These are phyloP conservation scores for Lysiphlebus fabarum DNA, from an alignment of 1,140 invertebrate species.

Conservation along the genomic window DNA sequence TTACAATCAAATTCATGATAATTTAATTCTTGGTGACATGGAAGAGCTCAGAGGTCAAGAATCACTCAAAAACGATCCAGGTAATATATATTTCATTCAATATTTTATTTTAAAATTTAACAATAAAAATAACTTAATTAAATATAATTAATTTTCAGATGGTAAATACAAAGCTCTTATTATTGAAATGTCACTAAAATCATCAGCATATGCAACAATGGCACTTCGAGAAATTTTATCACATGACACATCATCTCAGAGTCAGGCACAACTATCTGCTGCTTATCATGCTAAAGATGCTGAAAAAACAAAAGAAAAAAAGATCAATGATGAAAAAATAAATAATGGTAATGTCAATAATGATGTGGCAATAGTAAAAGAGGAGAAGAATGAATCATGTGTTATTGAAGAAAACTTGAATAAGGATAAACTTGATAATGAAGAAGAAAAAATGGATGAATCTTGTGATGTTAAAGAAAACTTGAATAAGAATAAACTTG, in stretches of 20 bases:
- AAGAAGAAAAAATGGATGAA: too few relatives aligned
- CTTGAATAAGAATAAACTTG: too few relatives aligned
- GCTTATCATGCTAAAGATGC: slow-evolving; percentile 27
- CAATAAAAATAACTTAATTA: too few relatives aligned
- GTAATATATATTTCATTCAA: too few relatives aligned
- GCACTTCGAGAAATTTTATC: slow-evolving; percentile 85
- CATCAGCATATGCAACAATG: slow-evolving; percentile 94
- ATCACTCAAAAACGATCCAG: slow-evolving; percentile 42
- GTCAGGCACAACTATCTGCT: slow-evolving; percentile 59
- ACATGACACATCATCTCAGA: slow-evolving; percentile 69
- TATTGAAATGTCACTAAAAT: slow-evolving; percentile 75
- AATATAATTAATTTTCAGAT: slow-evolving; percentile 54
- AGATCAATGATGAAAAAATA: slow-evolving; percentile 7
- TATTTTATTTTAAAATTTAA: too few relatives aligned
- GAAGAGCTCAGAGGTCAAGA: slow-evolving; percentile 56
- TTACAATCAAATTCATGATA: slow-evolving; percentile 70
- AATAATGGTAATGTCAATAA: slow-evolving; percentile 9
- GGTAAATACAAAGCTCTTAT: slow-evolving; percentile 74
- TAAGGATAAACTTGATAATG: too few relatives aligned
- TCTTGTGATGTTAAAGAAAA: too few relatives aligned
- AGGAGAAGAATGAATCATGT: too few relatives aligned
- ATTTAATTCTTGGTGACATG: slow-evolving; percentile 75
- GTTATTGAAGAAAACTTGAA: too few relatives aligned
- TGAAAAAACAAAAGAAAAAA: slow-evolving; percentile 19
- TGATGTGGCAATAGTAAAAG: slow-evolving; percentile 18